phyloP scores from a whole-genome alignment of 1,140 invertebrate genomes.

The Drosophila athabasca region DNA sequence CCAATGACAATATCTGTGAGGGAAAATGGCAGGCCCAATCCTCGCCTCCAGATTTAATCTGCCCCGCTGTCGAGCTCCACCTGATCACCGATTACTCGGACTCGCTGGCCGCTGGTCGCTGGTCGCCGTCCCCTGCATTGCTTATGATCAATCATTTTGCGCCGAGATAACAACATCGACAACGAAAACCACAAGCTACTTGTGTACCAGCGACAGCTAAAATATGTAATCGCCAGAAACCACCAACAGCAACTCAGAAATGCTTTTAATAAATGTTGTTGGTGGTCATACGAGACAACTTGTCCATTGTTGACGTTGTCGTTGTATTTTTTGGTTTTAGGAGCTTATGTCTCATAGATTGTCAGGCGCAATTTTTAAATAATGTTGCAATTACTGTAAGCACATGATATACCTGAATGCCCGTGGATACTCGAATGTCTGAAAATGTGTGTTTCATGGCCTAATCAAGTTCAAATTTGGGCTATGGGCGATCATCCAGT shows the following conservation, averaged over 20 bases:
- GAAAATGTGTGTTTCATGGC: slow-evolving; percentile 36
- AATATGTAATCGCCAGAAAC: slow-evolving; percentile 68
- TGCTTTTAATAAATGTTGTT: slow-evolving; percentile 80
- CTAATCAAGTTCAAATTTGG: slow-evolving; percentile 44
- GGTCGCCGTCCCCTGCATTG: slow-evolving; percentile 27
- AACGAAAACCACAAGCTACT: slow-evolving; percentile 67
- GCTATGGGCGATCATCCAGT: slow-evolving; percentile 4
- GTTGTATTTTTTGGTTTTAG: slow-evolving; percentile 30
- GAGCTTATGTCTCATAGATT: slow-evolving; percentile 43
- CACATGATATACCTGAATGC: slow-evolving; percentile 36
- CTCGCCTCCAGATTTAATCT: slow-evolving; percentile 10
- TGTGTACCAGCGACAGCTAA: slow-evolving; percentile 70
- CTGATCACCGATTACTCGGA: slow-evolving; percentile 42
- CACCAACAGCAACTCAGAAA: slow-evolving; percentile 61
- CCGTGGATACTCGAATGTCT: slow-evolving; percentile 4
- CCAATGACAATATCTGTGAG: slow-evolving; percentile 51
- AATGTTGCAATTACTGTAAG: slow-evolving; percentile 75
- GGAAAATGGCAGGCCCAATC: slow-evolving; percentile 4
- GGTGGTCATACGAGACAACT: slow-evolving; percentile 57
- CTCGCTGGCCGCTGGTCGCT: slow-evolving; percentile 14
- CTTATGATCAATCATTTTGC: slow-evolving; percentile 77
- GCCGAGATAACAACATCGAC: slow-evolving; percentile 67
- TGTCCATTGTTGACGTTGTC: slow-evolving; percentile 33
- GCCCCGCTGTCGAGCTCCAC: slow-evolving; percentile 29
- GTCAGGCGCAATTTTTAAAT: slow-evolving; percentile 74